phyloP scores from a whole-genome alignment of 2,113 vertebrate species.

The Neolamprologus modestus region DNA sequence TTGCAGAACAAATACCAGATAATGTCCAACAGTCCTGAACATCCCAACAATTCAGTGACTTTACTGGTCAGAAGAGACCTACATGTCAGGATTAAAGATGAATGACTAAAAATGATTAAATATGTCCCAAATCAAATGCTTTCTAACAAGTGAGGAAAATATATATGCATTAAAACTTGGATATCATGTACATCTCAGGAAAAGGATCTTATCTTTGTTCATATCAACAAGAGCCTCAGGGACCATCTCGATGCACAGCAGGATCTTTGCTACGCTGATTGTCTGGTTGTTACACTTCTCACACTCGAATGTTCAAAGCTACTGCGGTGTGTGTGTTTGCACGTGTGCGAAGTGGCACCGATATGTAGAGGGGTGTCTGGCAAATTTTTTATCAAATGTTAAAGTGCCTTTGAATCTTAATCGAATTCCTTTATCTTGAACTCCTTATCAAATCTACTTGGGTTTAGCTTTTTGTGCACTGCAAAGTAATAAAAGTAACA shows the following conservation, averaged over 20 bases:
- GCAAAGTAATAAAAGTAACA: not conserved
- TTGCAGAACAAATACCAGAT: not conserved
- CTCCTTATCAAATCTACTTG: not conserved
- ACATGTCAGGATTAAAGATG: not conserved
- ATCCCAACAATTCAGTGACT: not conserved
- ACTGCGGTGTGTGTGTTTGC: not conserved
- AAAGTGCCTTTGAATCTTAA: not conserved
- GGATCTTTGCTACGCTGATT: constrained; percentile 1
- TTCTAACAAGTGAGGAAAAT: not conserved
- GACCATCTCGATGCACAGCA: not conserved
- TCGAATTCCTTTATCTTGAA: not conserved
- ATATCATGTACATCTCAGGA: not conserved
- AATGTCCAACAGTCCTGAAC: not conserved
- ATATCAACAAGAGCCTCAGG: not conserved
- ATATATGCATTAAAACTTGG: not conserved
- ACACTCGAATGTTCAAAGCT: not conserved
- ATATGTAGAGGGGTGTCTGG: not conserved
- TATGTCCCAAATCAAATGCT: not conserved
- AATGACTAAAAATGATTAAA: not conserved
- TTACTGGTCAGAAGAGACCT: not conserved
- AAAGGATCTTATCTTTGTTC: constrained; percentile 23
- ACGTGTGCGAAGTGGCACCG: not conserved
- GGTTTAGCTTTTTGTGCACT: not conserved
- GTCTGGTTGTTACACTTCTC: not conserved
- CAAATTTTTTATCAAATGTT: not conserved